Evolutionary conservation across 1,140 invertebrate genomes (phyloP).

Genomic region (Glomeris maerens): DNA sequence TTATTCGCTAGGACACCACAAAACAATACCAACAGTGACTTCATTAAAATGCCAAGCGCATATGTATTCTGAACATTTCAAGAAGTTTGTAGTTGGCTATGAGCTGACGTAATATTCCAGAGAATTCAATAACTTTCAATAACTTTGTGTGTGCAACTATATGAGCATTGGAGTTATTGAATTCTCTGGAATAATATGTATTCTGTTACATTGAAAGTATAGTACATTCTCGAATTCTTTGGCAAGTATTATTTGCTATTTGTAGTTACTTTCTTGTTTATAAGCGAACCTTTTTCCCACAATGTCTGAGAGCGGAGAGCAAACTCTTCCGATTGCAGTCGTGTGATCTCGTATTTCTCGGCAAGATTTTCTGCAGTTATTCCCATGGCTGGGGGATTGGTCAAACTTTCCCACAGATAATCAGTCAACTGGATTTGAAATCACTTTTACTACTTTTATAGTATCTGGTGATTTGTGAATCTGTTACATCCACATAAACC

Average conservation of each 20-base stretch:
- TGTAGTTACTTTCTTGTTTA: too few relatives aligned
- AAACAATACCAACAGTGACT: too few relatives aligned
- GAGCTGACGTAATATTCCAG: too few relatives aligned
- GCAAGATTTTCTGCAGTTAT: constrained; percentile 95
- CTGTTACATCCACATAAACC: background rate
- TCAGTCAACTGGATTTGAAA: constrained; percentile 59
- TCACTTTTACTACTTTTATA: background rate
- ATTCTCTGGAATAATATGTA: background rate
- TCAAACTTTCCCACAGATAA: constrained; percentile 76
- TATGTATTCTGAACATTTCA: too few relatives aligned
- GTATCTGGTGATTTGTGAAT: background rate
- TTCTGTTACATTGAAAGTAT: background rate
- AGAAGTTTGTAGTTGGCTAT: too few relatives aligned
- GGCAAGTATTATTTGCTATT: background rate
- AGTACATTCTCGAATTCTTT: background rate
- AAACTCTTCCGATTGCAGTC: constrained; percentile 78
- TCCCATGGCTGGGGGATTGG: constrained; percentile 87
- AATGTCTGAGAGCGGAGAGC: constrained; percentile 65
- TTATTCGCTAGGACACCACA: constrained; percentile 55
- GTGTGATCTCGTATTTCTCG: constrained; percentile 68
- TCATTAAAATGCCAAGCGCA: too few relatives aligned
- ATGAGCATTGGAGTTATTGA: too few relatives aligned
- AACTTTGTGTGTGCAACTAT: too few relatives aligned
- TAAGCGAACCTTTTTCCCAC: constrained; percentile 71
- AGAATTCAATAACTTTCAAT: too few relatives aligned